These are phyloP conservation scores for Sanderia malayensis DNA, from an alignment of 30 jellyfish, hydroid and myxozoan genomes.

Conservation along the genomic window DNA sequence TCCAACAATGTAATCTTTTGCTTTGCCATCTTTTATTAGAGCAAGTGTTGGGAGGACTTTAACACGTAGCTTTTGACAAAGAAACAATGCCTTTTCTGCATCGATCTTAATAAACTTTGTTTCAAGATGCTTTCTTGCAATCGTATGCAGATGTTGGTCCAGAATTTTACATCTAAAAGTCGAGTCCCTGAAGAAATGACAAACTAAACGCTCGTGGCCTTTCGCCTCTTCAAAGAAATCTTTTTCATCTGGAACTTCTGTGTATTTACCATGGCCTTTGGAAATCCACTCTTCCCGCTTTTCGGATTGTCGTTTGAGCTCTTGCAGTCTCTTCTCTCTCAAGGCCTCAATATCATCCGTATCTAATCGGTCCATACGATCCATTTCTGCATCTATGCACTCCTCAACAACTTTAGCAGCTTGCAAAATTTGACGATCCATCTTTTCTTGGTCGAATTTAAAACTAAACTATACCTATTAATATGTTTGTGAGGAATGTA, in stretches of 20 bases:
- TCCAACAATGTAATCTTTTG: constrained; percentile 92
- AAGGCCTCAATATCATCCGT: constrained; percentile 72
- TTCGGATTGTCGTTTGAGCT: constrained; percentile 80
- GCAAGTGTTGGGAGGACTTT: constrained; percentile 94
- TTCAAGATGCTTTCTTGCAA: constrained; percentile 88
- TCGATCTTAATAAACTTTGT: constrained; percentile 77
- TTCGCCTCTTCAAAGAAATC: constrained; percentile 93
- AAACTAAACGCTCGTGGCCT: constrained; percentile 86
- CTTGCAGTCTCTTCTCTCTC: constrained; percentile 72
- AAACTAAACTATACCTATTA: too few species aligned
- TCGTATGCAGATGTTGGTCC: constrained; percentile 79
- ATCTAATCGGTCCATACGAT: constrained; percentile 85
- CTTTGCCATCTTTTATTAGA: constrained; percentile 81
- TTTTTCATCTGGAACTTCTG: constrained; percentile 84
- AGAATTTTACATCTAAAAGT: constrained; percentile 93
- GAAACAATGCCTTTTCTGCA: constrained; percentile 93
- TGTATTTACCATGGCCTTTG: constrained; percentile 93
- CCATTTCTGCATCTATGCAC: constrained; percentile 80
- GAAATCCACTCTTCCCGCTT: constrained; percentile 79
- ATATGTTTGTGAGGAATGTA: too few species aligned
- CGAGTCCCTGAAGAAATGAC: constrained; percentile 93
- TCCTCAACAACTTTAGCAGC: constrained; percentile 93
- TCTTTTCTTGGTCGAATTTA: background rate
- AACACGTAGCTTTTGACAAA: constrained; percentile 80
- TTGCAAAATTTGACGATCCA: constrained; percentile 79